phyloP scores from a whole-genome alignment of 2,797 vertebrate genomes.

The Phataginus tricuspis region DNA sequence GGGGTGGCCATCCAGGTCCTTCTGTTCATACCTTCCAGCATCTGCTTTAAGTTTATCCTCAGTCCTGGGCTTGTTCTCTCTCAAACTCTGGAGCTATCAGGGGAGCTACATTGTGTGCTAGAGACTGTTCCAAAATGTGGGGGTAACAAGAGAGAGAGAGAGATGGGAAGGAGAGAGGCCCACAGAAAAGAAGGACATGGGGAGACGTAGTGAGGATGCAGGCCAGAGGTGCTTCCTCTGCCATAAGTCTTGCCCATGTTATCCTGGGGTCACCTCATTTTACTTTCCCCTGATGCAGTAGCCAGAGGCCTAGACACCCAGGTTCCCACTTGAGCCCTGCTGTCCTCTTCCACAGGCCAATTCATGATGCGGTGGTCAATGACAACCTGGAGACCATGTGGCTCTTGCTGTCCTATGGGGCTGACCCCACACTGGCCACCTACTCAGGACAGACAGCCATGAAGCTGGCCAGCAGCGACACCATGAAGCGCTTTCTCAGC shows the following conservation, averaged over 20 bases:
- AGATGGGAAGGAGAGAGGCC: not conserved
- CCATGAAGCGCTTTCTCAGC: conserved; percentile 96
- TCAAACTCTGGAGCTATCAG: not conserved
- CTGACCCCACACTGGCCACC: conserved; percentile 97
- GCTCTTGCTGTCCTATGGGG: conserved; percentile 97
- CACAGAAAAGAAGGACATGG: not conserved
- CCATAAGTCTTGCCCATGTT: not conserved
- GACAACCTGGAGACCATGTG: conserved; percentile 97
- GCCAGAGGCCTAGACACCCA: not conserved
- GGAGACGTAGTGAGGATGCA: not conserved
- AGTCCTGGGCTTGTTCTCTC: not conserved
- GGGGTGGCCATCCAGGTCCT: not conserved
- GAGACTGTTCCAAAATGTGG: not conserved
- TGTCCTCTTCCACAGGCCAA: conserved; percentile 88
- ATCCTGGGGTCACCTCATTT: not conserved
- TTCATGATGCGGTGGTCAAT: conserved; percentile 97
- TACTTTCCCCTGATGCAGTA: not conserved
- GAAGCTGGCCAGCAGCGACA: conserved; percentile 95
- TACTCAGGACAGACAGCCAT: conserved; percentile 98
- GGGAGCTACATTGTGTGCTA: not conserved
- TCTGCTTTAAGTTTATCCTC: not conserved
- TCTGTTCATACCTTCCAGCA: not conserved
- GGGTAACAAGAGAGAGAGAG: not conserved
- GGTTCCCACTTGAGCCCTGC: not conserved
- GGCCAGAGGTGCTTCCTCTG: not conserved